Evolutionary conservation across 2,888 invertebrate genomes (phyloP), one percentile per base, ranked within the genome.

Genomic region (Spodoptera exigua): DNA sequence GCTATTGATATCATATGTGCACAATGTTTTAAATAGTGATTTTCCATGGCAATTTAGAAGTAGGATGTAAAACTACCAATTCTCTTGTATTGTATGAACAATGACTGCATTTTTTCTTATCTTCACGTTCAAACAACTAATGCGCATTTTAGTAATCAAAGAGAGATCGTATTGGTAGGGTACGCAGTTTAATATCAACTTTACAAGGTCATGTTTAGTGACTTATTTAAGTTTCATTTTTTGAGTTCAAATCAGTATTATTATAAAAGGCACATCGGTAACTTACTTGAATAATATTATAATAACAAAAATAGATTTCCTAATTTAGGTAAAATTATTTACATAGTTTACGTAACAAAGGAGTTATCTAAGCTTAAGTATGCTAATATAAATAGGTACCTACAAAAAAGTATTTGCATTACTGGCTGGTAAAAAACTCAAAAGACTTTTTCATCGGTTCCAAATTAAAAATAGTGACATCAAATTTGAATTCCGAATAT

Each of bases 1-100:
- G 40, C 43, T 47, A 5, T 68, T 55, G n/a, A n/a, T n/a, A n/a
- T 74, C 70, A 55, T 48, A 69, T 7, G 61, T 40, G 44, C 55
- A 68, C 61, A 73, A 61, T 73, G 61, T 68, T 61, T 52, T 55
- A 40, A 47, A 55, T 49, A 61, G 62, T 52, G 48, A 52, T 61
- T 17, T 55, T 55, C 44, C 62, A 69, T 36, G 74, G 14, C 55
- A 69, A 69, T 69, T 54, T 74, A 27, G 32, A 49, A 40, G 48
- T 53, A 35, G 40, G 14, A 34, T 46, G 61, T 68, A 41, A 34
- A 67, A 73, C 37, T 49, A 40, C 48, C 48, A 40, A n/a, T 39
- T 37, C 0, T 47, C 5, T 49, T 46, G 46, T 37, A 52, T 48
- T 52, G 47, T 52, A 9, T 40, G 12, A 37, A 49, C 45, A 59